Conservation (phyloP, 2,797 vertebrate species). For the Poeciliopsis turneri region DNA sequence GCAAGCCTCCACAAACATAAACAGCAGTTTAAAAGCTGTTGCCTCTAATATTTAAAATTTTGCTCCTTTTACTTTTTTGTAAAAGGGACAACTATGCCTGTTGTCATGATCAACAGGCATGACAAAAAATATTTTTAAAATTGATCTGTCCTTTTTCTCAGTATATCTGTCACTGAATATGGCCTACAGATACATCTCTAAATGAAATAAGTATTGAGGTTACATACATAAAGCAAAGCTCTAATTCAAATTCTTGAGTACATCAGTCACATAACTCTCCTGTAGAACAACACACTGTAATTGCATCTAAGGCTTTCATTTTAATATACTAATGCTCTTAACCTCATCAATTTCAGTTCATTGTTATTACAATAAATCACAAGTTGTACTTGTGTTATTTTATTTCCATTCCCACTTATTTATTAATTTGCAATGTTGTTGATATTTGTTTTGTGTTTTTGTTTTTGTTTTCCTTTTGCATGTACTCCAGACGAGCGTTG, state of each 20-base stretch:
- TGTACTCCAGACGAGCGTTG: neutral
- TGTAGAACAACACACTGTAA: neutral
- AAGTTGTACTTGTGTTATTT: neutral
- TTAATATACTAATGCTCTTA: neutral
- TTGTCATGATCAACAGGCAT: neutral
- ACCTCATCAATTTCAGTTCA: neutral
- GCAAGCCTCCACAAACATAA: neutral
- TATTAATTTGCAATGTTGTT: neutral
- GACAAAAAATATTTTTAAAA: neutral
- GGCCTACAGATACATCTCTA: neutral
- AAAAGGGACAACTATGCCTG: too few relatives aligned
- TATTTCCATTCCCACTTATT: neutral
- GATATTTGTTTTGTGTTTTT: neutral
- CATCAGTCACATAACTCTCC: neutral
- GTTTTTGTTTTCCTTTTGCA: neutral
- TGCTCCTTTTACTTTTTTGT: neutral
- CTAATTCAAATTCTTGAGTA: neutral
- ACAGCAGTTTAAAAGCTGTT: too few relatives aligned
- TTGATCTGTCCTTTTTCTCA: neutral
- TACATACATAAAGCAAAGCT: neutral
- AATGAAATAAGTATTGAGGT: neutral
- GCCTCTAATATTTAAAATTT: too few relatives aligned
- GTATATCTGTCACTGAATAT: neutral
- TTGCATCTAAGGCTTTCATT: neutral
- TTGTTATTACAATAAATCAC: neutral